These are phyloP conservation scores for Nemurella pictetii DNA, from an alignment of 2,888 invertebrate genomes.

Conservation along the genomic window DNA sequence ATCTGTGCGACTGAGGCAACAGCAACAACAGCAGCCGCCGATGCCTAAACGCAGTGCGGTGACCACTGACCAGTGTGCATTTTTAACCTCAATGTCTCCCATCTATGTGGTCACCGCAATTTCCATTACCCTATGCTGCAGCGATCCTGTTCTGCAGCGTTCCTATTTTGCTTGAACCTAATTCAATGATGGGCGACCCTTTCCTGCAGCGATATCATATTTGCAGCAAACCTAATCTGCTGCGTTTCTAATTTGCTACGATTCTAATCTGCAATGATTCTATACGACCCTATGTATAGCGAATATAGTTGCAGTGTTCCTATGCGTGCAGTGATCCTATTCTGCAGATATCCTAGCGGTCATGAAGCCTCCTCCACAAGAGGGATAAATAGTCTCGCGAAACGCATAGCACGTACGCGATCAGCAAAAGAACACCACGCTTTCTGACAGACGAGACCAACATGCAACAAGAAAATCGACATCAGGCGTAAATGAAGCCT, in stretches of 20 bases:
- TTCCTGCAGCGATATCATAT: too few relatives aligned
- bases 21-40: too few relatives aligned
- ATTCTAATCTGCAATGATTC: too few relatives aligned
- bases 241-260: too few relatives aligned
- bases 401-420: not conserved
- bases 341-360: not conserved
- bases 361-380: constrained; percentile 18
- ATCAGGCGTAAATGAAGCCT: constrained; percentile 30
- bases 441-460: constrained; percentile 2
- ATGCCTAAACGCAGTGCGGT: not conserved
- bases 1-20: not conserved
- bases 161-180: too few relatives aligned
- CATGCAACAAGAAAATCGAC: constrained; percentile 2
- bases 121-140: too few relatives aligned
- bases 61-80: constrained; percentile 7
- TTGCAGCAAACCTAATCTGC: too few relatives aligned
- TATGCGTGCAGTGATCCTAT: not conserved
- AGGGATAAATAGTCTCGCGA: not conserved
- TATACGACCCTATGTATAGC: too few relatives aligned
- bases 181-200: too few relatives aligned
- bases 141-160: too few relatives aligned
- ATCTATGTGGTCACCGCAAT: too few relatives aligned
- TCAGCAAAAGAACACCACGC: not conserved
- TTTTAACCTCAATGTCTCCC: constrained; percentile 18
- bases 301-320: not conserved